Evolutionary conservation across 2,113 vertebrate species (phyloP).

Genomic region (Ammodytes marinus): DNA sequence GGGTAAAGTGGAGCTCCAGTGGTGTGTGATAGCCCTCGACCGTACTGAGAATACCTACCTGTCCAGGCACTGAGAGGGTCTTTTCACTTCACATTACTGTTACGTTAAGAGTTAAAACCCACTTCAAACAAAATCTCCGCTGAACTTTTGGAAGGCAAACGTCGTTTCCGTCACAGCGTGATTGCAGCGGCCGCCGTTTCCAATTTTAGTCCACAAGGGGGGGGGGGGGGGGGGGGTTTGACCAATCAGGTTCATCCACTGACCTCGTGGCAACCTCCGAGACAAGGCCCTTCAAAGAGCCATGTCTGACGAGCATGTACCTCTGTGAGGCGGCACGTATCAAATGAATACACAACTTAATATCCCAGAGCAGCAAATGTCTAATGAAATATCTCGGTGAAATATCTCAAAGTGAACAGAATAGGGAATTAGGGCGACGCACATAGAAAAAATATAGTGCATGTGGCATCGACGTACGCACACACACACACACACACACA

Average conservation of each 20-base stretch:
- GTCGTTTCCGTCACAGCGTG: constrained; percentile 62
- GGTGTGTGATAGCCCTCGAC: constrained; percentile 40
- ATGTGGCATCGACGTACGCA: constrained; percentile 26
- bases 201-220: constrained; percentile 65
- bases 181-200: constrained; percentile 78
- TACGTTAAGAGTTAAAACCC: constrained; percentile 62
- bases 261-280: constrained; percentile 71
- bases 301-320: constrained; percentile 13
- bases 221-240: constrained; percentile 57
- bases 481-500: constrained; percentile 10
- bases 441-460: constrained; percentile 28
- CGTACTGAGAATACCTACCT: constrained; percentile 47
- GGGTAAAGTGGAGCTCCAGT: constrained; percentile 23
- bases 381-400: constrained; percentile 70
- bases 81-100: constrained; percentile 78
- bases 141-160: constrained; percentile 39
- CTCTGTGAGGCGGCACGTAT: constrained; percentile 61
- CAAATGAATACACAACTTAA: constrained; percentile 71
- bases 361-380: constrained; percentile 71
- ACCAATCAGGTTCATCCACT: constrained; percentile 80
- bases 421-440: constrained; percentile 42
- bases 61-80: constrained; percentile 44
- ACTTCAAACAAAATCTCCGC: constrained; percentile 72
- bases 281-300: constrained; percentile 67
- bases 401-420: constrained; percentile 64